Conservation (phyloP, 2,888 invertebrate genomes). For the Macrosiphum euphorbiae region DNA sequence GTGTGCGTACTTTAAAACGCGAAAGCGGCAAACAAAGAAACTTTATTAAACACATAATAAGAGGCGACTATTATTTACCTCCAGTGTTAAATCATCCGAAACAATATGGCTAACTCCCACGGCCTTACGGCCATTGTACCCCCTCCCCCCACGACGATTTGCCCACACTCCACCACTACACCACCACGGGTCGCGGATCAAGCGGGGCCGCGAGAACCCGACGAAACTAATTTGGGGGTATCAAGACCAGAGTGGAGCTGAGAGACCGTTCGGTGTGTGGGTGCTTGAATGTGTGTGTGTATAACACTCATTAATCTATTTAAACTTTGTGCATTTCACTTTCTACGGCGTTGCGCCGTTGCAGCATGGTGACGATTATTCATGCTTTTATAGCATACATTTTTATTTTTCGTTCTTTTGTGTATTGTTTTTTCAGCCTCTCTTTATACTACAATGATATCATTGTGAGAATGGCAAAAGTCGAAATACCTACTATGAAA, state of each 20-base stretch:
- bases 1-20: conserved; percentile 43
- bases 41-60: conserved; percentile 65
- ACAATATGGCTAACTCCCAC: conserved; percentile 61
- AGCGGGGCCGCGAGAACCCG: background rate
- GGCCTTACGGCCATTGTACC: conserved; percentile 36
- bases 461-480: background rate
- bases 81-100: conserved; percentile 62
- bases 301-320: conserved; percentile 57
- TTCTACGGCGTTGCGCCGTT: background rate
- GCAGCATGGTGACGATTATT: conserved; percentile 47
- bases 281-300: background rate
- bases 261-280: background rate
- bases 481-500: background rate
- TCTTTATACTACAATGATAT: background rate
- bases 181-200: background rate
- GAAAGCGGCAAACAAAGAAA: conserved; percentile 56
- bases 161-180: background rate
- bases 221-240: conserved; percentile 58
- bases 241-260: conserved; percentile 42
- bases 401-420: background rate
- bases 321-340: conserved; percentile 55
- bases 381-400: background rate
- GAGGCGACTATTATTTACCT: conserved; percentile 63
- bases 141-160: background rate
- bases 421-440: background rate